Evolutionary conservation across 2,113 vertebrate genomes (phyloP).

Genomic region (Pomatorhinus ruficollis): DNA sequence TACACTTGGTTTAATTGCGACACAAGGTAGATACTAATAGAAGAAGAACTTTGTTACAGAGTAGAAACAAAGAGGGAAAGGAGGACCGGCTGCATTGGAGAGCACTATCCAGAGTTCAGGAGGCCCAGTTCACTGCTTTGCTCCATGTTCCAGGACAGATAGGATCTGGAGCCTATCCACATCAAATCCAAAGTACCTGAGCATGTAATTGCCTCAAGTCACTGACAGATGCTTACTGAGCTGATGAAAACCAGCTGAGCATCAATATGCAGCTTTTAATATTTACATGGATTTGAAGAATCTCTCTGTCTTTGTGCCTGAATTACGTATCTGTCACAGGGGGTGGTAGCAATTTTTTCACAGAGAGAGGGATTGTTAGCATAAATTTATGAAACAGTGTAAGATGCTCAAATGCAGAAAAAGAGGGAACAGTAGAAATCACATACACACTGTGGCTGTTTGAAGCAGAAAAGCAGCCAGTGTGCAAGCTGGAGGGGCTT

Average conservation of each 20-base stretch:
- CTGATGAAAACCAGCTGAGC: background rate
- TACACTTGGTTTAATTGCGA: background rate
- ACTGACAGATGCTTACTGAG: background rate
- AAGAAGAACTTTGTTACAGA: background rate
- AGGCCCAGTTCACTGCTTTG: background rate
- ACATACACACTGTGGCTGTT: background rate
- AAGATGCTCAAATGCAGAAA: background rate
- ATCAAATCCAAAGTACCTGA: background rate
- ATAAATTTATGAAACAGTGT: background rate
- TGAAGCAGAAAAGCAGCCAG: background rate
- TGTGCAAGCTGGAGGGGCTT: background rate
- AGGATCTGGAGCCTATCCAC: background rate
- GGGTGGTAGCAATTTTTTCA: background rate
- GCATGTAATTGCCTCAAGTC: background rate
- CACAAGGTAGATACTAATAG: background rate
- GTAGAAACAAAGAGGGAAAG: background rate
- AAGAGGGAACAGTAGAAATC: background rate
- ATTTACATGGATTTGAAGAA: background rate
- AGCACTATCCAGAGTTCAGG: background rate
- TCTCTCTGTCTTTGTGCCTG: background rate
- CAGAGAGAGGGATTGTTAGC: background rate
- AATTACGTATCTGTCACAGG: background rate
- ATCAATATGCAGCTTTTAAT: background rate
- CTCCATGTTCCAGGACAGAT: background rate
- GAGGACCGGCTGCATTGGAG: accelerated